Conservation (phyloP, 2,113 vertebrate genomes). For the Notarius lentiginosus region DNA sequence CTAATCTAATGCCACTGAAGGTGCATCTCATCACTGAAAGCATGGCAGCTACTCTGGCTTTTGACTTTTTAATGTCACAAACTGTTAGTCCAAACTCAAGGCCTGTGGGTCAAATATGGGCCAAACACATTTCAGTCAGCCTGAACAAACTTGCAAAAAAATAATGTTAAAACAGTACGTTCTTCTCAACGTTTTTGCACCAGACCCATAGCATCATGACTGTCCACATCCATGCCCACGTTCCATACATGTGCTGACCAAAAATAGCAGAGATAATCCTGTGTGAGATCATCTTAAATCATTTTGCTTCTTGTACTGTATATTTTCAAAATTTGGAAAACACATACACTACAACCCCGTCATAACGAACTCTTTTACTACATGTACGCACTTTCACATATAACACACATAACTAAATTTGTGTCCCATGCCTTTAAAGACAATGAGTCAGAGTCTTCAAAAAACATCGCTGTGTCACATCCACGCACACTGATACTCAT, state of each 20-base stretch:
- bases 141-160: background rate
- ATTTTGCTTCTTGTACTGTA: background rate
- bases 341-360: background rate
- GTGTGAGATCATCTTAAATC: background rate
- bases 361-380: too few species aligned
- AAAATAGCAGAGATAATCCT: background rate
- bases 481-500: too few species aligned
- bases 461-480: too few species aligned
- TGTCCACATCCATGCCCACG: too few species aligned
- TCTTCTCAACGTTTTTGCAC: background rate
- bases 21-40: slow-evolving; percentile 41
- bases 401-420: too few species aligned
- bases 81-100: background rate
- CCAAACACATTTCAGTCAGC: background rate
- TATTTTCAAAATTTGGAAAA: background rate
- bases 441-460: too few species aligned
- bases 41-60: background rate
- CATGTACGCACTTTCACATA: too few species aligned
- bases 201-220: background rate
- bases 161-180: background rate
- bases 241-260: too few species aligned
- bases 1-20: slow-evolving; percentile 59
- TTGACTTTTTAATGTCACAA: background rate
- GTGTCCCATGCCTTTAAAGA: too few species aligned
- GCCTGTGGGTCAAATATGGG: too few species aligned